Conservation (phyloP, 2,113 vertebrate species). For the Choloepus hoffmanni region DNA sequence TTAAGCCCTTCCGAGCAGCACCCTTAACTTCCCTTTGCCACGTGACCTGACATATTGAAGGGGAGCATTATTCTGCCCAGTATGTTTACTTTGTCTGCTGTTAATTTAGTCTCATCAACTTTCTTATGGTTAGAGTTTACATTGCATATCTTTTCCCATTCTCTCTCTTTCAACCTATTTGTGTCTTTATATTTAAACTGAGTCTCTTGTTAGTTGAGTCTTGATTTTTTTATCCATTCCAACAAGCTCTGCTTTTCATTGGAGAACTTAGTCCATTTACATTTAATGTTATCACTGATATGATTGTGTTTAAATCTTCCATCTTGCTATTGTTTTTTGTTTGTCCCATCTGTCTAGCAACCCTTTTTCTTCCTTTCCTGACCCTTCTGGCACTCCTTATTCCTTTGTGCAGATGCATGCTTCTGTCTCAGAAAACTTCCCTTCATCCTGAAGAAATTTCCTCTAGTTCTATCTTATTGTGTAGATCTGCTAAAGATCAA, state of each 20-base stretch:
- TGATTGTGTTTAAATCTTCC: neutral
- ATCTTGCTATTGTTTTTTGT: neutral
- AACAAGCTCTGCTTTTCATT: neutral
- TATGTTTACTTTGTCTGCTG: too few species aligned
- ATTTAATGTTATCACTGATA: too few species aligned
- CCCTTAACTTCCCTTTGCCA: too few species aligned
- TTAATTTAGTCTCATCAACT: neutral
- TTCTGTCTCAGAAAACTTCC: neutral
- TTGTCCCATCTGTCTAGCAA: neutral
- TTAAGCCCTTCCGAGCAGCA: too few species aligned
- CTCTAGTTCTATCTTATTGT: neutral
- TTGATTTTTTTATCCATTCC: neutral
- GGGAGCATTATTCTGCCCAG: too few species aligned
- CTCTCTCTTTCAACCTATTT: neutral
- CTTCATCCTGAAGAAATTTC: neutral
- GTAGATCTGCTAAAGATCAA: neutral
- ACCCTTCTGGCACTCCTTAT: neutral
- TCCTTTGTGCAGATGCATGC: neutral
- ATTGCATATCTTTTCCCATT: neutral
- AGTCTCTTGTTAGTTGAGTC: neutral
- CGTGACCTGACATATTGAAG: too few species aligned
- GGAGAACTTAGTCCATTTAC: neutral
- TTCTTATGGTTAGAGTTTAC: neutral
- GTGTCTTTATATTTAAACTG: neutral
- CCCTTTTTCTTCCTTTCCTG: neutral